A percentile compares a stretch with the other conserved stretches of the same genome.
Conservation (phyloP, 2,797 vertebrate genomes). For the Enteromius paludinosus region DNA sequence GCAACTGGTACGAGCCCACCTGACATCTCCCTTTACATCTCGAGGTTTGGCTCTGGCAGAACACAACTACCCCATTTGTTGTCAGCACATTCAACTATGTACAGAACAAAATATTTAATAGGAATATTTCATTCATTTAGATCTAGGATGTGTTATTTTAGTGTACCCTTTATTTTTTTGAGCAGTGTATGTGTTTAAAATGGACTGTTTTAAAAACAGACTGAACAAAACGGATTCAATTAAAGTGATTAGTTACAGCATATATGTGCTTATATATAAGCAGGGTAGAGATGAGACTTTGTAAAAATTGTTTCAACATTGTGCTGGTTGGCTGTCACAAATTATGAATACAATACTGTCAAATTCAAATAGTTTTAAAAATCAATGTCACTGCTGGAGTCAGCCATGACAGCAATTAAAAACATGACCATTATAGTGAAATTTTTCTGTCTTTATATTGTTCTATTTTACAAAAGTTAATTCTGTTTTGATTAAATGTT, state of each 20-base stretch:
- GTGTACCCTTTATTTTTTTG: too few relatives aligned
- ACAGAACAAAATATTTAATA: too few relatives aligned
- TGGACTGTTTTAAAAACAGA: too few relatives aligned
- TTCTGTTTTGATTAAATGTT: conserved; percentile 7
- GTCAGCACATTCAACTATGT: too few relatives aligned
- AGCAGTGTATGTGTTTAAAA: too few relatives aligned
- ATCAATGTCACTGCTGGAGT: neutral
- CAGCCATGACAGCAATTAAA: neutral
- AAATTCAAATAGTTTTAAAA: neutral
- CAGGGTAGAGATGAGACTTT: neutral
- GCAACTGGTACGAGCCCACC: too few relatives aligned
- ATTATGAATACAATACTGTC: neutral
- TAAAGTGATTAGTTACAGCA: neutral
- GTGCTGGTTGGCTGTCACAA: neutral
- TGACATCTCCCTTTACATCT: too few relatives aligned
- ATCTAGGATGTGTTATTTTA: too few relatives aligned
- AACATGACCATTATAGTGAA: neutral
- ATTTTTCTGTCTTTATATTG: conserved; percentile 5
- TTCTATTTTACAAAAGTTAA: neutral
- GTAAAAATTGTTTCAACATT: neutral
- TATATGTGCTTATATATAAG: neutral
- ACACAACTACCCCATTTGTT: too few relatives aligned
- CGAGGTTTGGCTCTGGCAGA: too few relatives aligned
- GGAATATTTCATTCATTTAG: too few relatives aligned
- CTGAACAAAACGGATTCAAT: neutral